phyloP scores from a whole-genome alignment of 2,888 invertebrate genomes.

The Morpho deidamia region DNA sequence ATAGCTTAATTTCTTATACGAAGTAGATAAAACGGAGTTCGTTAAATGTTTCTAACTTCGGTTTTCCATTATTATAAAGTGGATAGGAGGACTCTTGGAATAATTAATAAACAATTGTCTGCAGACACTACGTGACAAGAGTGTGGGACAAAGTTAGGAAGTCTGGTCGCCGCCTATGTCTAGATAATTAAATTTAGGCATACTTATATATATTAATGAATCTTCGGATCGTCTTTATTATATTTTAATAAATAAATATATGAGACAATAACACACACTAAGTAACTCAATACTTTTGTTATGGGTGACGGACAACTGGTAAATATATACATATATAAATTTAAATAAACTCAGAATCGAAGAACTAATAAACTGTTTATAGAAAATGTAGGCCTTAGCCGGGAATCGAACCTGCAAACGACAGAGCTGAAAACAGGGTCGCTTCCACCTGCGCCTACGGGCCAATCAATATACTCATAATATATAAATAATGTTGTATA shows the following conservation, averaged over 20 bases:
- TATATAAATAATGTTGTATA: no score
- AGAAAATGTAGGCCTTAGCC: no score
- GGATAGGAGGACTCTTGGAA: slow-evolving; percentile 26
- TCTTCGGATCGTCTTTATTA: neutral
- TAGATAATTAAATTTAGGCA: slow-evolving; percentile 10
- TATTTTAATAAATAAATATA: neutral
- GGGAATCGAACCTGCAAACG: no score
- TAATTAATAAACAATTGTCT: slow-evolving; percentile 45
- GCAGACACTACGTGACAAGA: slow-evolving; percentile 32
- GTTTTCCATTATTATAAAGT: slow-evolving; percentile 26
- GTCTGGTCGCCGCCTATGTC: slow-evolving; percentile 17
- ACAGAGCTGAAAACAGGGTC: no score
- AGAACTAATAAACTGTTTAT: no score
- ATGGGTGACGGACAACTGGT: no score
- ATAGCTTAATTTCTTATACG: neutral
- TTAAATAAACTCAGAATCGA: no score
- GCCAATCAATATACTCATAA: no score
- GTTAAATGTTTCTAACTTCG: slow-evolving; percentile 25
- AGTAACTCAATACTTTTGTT: no score
- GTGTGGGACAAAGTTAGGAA: slow-evolving; percentile 25
- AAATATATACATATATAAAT: no score
- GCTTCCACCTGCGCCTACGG: no score
- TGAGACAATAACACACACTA: no score
- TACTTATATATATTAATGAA: neutral
- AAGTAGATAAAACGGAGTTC: slow-evolving; percentile 9